These are phyloP conservation scores for Condylura cristata DNA, from an alignment of 2,113 vertebrate species.

Conservation along the genomic window DNA sequence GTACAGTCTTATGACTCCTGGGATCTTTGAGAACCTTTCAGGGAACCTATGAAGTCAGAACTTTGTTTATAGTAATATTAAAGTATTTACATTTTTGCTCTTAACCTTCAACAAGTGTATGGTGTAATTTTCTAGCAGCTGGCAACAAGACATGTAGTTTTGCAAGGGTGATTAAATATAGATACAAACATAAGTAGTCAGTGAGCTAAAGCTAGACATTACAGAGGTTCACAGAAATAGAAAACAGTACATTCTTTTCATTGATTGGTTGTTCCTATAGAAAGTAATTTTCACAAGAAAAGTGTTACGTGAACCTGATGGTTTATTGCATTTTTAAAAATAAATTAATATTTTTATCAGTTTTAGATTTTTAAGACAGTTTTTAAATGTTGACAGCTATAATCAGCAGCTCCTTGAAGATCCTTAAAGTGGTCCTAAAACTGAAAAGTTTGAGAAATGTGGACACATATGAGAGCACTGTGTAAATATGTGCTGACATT, in stretches of 20 bases:
- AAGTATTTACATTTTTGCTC: not conserved
- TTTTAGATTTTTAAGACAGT: not conserved
- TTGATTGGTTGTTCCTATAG: constrained; percentile 12
- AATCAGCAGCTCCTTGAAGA: not conserved
- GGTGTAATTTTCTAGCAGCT: not conserved
- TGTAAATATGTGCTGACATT: not conserved
- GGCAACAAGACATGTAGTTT: not conserved
- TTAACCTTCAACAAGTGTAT: not conserved
- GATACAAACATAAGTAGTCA: not conserved
- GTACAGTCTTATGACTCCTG: not conserved
- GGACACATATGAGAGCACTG: not conserved
- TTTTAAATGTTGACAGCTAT: not conserved
- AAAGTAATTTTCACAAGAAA: not conserved
- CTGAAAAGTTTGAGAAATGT: not conserved
- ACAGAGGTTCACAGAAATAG: constrained; percentile 3
- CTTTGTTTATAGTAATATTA: constrained; percentile 19
- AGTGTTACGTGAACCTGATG: not conserved
- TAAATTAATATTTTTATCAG: not conserved
- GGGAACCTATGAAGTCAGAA: not conserved
- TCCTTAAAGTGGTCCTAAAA: not conserved
- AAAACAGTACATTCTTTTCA: not conserved
- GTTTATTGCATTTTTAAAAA: not conserved
- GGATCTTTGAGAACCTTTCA: not conserved
- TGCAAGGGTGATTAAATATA: not conserved
- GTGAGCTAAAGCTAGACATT: not conserved